A percentile compares a stretch with the other conserved stretches of the same genome.
phyloP scores from a whole-genome alignment of 2,888 invertebrate species.

The Microdon myrmicae region DNA sequence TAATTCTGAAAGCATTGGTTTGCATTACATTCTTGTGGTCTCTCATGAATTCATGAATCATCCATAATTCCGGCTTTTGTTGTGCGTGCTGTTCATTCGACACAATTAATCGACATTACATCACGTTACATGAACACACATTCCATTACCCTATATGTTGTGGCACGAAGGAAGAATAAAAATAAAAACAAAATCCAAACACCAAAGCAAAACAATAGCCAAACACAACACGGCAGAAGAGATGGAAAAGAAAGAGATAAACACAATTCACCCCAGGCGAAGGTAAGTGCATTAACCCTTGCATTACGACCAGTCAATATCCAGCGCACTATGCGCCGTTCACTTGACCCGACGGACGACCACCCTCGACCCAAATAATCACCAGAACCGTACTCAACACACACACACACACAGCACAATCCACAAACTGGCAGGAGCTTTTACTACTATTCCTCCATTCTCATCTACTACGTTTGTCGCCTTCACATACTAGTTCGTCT shows the following conservation, averaged over 20 bases:
- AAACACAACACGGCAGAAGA: too few relatives aligned
- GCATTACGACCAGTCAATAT: slow-evolving; percentile 9
- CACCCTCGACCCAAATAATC: slow-evolving; percentile 29
- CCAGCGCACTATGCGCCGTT: slow-evolving; percentile 14
- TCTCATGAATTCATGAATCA: too few relatives aligned
- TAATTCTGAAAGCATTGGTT: too few relatives aligned
- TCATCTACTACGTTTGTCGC: slow-evolving; percentile 5
- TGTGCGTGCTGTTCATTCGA: too few relatives aligned
- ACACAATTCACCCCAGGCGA: background rate
- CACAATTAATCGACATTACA: too few relatives aligned
- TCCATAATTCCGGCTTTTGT: too few relatives aligned
- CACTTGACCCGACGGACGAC: slow-evolving; percentile 13
- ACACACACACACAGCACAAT: too few relatives aligned
- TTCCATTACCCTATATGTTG: background rate
- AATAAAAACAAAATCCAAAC: background rate
- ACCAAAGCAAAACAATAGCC: slow-evolving; percentile 2
- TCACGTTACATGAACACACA: too few relatives aligned
- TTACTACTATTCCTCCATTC: slow-evolving; percentile 21
- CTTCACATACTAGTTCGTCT: slow-evolving; percentile 12
- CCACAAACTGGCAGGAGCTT: slow-evolving; percentile 14
- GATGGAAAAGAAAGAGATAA: too few relatives aligned
- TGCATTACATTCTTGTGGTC: too few relatives aligned
- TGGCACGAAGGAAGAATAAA: background rate
- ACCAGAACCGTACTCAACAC: too few relatives aligned
- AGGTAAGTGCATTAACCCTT: slow-evolving; percentile 40